phyloP scores from a whole-genome alignment of 2,888 invertebrate species.

The Tenthredo livida region DNA sequence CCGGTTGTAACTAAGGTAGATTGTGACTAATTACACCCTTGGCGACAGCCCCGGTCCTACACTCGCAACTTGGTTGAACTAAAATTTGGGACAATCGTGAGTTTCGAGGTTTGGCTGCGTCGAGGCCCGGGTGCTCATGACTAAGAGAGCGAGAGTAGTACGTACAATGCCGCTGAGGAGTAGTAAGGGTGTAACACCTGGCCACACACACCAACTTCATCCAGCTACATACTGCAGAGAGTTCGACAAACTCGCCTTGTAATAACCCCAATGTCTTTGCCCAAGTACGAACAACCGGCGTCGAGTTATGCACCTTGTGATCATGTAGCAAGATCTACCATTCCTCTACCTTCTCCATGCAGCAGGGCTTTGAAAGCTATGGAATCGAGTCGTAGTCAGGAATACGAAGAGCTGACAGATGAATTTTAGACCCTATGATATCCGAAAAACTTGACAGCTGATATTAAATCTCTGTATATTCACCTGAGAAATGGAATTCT shows the following conservation, averaged over 20 bases:
- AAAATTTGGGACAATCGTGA: conserved; percentile 67
- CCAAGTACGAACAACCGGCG: conserved; percentile 19
- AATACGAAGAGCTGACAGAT: neutral
- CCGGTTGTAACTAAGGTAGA: conserved; percentile 75
- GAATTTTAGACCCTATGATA: neutral
- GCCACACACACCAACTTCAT: conserved; percentile 18
- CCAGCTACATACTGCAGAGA: neutral
- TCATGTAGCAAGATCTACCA: neutral
- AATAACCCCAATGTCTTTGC: conserved; percentile 42
- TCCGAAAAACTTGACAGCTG: neutral
- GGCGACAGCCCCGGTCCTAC: conserved; percentile 51
- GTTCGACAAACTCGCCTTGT: conserved; percentile 46
- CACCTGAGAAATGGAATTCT: neutral
- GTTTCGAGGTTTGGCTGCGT: conserved; percentile 56
- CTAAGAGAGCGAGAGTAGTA: neutral
- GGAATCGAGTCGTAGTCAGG: neutral
- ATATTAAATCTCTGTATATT: neutral
- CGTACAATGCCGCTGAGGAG: neutral
- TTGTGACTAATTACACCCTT: conserved; percentile 74
- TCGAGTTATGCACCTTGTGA: conserved; percentile 46
- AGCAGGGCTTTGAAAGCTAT: neutral
- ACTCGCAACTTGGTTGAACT: conserved; percentile 66
- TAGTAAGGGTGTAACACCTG: conserved; percentile 31
- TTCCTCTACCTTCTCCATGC: neutral
- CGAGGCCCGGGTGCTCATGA: neutral